Evolutionary conservation across 1,140 invertebrate species (phyloP).

Genomic region (Drosophila prosaltans): DNA sequence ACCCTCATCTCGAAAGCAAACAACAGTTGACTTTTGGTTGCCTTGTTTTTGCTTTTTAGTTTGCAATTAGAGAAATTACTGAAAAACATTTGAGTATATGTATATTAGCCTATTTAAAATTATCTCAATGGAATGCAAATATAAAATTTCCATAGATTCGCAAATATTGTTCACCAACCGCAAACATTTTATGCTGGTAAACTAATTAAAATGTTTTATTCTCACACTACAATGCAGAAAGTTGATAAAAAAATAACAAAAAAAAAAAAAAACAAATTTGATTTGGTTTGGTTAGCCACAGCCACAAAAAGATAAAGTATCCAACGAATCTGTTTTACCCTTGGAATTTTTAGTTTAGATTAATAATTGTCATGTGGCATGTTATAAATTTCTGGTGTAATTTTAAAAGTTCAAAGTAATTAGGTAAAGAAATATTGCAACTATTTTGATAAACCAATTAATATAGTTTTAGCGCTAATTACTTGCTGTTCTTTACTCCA

Average conservation of each 20-base stretch:
- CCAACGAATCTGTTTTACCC: background rate
- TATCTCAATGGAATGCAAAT: background rate
- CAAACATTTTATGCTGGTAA: slow-evolving; percentile 12
- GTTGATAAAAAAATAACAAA: background rate
- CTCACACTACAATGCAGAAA: background rate
- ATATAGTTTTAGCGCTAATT: too few species aligned
- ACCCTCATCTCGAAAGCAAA: background rate
- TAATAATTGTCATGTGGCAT: too few species aligned
- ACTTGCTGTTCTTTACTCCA: too few species aligned
- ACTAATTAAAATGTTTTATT: slow-evolving; percentile 9
- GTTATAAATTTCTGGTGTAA: too few species aligned
- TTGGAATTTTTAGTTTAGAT: background rate
- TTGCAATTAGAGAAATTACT: slow-evolving; percentile 1
- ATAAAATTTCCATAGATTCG: slow-evolving; percentile 1
- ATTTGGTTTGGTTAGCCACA: background rate
- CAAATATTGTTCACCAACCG: slow-evolving; percentile 7
- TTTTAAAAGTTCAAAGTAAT: too few species aligned
- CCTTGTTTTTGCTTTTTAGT: background rate
- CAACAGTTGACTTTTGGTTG: background rate
- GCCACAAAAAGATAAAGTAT: background rate
- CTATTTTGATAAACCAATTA: too few species aligned
- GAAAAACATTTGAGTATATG: background rate
- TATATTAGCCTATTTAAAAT: background rate
- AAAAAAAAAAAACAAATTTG: background rate
- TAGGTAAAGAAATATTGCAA: too few species aligned